Evolutionary conservation across 2,888 invertebrate genomes (phyloP).

Genomic region (Tenthredo notha): DNA sequence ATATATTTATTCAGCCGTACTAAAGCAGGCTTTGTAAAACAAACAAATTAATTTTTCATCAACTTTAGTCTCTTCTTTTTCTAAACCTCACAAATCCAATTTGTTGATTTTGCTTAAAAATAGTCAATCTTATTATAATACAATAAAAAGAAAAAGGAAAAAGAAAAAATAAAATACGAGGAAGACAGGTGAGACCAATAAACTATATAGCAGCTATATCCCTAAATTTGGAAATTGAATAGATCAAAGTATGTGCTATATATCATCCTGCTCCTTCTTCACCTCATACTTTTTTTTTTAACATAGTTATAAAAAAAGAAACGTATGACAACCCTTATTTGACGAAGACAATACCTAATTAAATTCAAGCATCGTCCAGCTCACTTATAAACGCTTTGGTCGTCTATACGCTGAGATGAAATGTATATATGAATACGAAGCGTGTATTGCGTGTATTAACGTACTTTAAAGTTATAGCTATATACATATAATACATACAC

Average conservation of each 20-base stretch:
- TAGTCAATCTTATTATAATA: background rate
- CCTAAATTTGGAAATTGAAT: background rate
- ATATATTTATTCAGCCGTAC: background rate
- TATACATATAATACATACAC: no score
- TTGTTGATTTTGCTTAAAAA: background rate
- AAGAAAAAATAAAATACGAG: background rate
- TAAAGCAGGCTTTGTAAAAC: background rate
- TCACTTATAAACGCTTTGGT: conserved; percentile 3
- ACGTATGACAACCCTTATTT: background rate
- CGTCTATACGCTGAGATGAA: background rate
- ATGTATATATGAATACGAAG: background rate
- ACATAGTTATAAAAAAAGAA: background rate
- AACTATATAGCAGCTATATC: background rate
- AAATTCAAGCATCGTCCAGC: conserved; percentile 9
- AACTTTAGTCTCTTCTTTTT: background rate
- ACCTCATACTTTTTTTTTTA: background rate
- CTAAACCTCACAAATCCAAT: background rate
- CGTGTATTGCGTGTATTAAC: background rate
- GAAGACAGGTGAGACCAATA: background rate
- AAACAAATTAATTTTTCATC: background rate
- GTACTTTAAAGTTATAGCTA: background rate
- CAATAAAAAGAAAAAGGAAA: background rate
- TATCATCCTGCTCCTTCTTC: background rate
- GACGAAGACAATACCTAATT: conserved; percentile 7
- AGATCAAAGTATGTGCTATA: background rate